Conservation (phyloP, 2,797 vertebrate genomes). For the Cossypha caffra region DNA sequence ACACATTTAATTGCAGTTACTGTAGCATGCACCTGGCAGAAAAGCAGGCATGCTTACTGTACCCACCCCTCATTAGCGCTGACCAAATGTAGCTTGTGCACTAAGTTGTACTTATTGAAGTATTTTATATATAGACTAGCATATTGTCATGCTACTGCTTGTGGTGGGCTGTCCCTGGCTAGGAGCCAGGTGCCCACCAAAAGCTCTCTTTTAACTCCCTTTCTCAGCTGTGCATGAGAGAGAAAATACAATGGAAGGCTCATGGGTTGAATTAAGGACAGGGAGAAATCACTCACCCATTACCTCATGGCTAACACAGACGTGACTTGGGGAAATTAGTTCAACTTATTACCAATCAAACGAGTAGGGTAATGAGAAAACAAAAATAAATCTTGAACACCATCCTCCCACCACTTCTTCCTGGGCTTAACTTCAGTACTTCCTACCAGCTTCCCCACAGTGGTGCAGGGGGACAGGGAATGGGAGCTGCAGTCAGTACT, state of each 20-base stretch:
- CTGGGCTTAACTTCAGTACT: not conserved
- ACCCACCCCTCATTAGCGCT: not conserved
- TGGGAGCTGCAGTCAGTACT: not conserved
- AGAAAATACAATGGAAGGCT: not conserved
- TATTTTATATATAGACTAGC: not conserved
- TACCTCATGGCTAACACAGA: not conserved
- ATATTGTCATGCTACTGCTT: not conserved
- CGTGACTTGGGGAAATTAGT: not conserved
- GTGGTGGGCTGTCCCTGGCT: not conserved
- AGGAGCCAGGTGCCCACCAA: not conserved
- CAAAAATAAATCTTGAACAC: not conserved
- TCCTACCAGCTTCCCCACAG: not conserved
- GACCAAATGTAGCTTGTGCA: not conserved
- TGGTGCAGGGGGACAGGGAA: not conserved
- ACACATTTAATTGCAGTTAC: not conserved
- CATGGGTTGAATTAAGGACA: not conserved
- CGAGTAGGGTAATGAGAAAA: not conserved
- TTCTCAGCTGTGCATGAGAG: not conserved
- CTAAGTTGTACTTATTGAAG: not conserved
- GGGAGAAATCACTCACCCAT: not conserved
- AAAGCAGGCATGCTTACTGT: not conserved
- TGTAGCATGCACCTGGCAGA: not conserved
- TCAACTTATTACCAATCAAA: not conserved
- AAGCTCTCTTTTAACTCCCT: not conserved
- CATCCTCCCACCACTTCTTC: not conserved